Conservation (phyloP, 2,113 vertebrate genomes). For the Recurvirostra avosetta region DNA sequence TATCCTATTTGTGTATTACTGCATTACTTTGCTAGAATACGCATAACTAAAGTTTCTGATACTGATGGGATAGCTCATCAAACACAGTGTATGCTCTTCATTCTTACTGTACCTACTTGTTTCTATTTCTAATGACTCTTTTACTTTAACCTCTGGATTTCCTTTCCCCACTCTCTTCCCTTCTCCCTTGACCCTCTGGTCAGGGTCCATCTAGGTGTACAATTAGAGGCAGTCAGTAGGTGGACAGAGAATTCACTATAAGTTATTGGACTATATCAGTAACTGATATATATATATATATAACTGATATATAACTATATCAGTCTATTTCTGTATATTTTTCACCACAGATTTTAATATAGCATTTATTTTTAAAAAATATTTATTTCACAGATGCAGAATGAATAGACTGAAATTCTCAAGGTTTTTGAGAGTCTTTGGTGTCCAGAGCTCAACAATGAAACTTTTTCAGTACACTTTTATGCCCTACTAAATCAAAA, state of each 20-base stretch:
- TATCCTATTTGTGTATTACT: not conserved
- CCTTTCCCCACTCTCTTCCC: not conserved
- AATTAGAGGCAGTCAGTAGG: not conserved
- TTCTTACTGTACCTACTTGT: not conserved
- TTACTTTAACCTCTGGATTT: not conserved
- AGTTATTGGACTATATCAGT: not conserved
- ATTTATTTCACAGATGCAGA: not conserved
- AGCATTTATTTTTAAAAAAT: fast-evolving
- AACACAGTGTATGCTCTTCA: not conserved
- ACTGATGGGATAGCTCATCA: not conserved
- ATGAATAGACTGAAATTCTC: not conserved
- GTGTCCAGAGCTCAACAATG: not conserved
- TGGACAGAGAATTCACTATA: not conserved
- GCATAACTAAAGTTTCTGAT: not conserved
- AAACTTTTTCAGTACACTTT: not conserved
- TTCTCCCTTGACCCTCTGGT: not conserved
- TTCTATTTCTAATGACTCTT: not conserved
- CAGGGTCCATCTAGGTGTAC: fast-evolving
- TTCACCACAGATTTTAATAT: not conserved
- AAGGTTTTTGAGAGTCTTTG: not conserved
- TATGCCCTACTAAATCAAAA: not conserved
- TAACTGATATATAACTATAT: too few relatives aligned
- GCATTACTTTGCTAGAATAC: not conserved
- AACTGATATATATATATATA: not conserved
- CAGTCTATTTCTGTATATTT: not conserved